Conservation (phyloP, 2,797 vertebrate species). For the Cetoscarus ocellatus region DNA sequence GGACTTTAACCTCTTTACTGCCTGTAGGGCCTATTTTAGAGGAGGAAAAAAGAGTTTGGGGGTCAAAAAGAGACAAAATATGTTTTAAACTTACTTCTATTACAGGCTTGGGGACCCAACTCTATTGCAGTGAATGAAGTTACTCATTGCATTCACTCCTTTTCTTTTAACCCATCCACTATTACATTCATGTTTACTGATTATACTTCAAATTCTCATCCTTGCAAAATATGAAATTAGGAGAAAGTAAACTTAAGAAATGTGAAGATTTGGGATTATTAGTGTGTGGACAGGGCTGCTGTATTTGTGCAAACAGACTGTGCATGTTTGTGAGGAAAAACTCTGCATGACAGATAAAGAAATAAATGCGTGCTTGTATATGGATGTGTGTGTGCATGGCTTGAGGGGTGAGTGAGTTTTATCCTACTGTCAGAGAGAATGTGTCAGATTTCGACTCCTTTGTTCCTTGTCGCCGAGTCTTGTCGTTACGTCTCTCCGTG, state of each 20-base stretch:
- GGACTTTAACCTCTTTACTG: no score
- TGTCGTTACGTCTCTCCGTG: constrained; percentile 67
- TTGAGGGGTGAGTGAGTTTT: constrained; percentile 81
- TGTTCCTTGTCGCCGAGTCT: constrained; percentile 80
- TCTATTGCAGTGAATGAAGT: no score
- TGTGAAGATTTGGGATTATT: constrained; percentile 26
- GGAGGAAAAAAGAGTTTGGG: no score
- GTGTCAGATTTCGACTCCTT: constrained; percentile 85
- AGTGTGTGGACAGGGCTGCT: constrained; percentile 20
- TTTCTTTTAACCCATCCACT: no score
- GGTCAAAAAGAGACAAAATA: no score
- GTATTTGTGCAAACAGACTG: constrained; percentile 24
- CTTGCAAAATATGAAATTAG: not conserved
- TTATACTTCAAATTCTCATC: not conserved
- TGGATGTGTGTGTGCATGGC: constrained; percentile 34
- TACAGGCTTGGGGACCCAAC: no score
- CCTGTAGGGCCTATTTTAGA: no score
- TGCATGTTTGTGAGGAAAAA: constrained; percentile 30
- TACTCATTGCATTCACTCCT: no score
- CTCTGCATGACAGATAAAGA: constrained; percentile 35
- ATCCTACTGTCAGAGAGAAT: constrained; percentile 83
- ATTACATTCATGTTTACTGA: no score
- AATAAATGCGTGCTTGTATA: constrained; percentile 29
- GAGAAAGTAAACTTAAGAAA: constrained; percentile 1
- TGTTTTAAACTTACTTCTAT: no score